phyloP scores from a whole-genome alignment of 1,140 invertebrate species.

The Tetragnatha versicolor region DNA sequence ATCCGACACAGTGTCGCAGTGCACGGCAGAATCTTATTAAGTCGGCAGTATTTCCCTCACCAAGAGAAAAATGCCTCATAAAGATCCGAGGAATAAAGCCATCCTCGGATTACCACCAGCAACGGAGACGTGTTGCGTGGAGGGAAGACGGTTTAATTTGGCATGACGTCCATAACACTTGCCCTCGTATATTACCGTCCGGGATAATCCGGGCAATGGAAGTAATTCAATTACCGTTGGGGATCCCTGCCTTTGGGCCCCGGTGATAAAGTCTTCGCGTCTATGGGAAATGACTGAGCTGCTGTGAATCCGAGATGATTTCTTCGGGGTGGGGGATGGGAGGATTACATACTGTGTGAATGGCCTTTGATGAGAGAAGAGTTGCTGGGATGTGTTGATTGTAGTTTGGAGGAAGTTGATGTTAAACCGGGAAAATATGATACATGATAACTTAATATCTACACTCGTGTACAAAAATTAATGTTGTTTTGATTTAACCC shows the following conservation, averaged over 20 bases:
- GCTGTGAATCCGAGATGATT: not conserved
- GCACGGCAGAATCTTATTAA: slow-evolving; percentile 2
- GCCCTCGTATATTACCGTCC: not conserved
- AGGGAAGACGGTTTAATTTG: slow-evolving; percentile 12
- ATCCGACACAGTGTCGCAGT: too few relatives aligned
- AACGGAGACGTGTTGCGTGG: not conserved
- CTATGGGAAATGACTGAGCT: too few relatives aligned
- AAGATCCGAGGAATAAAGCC: slow-evolving; percentile 29
- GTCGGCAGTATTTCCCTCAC: not conserved
- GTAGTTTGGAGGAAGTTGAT: too few relatives aligned
- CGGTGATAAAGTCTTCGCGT: too few relatives aligned
- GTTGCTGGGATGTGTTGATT: too few relatives aligned
- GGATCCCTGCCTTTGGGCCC: not conserved
- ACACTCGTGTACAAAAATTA: too few relatives aligned
- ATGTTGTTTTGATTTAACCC: too few relatives aligned
- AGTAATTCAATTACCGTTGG: slow-evolving; percentile 24
- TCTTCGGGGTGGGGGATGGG: not conserved
- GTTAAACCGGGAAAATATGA: too few relatives aligned
- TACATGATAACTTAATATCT: too few relatives aligned
- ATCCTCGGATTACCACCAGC: slow-evolving; percentile 18
- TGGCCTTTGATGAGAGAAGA: too few relatives aligned
- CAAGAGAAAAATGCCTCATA: slow-evolving; percentile 18
- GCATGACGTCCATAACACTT: slow-evolving; percentile 43
- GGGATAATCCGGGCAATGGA: slow-evolving; percentile 22
- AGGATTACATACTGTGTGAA: too few relatives aligned